Evolutionary conservation across 2,888 invertebrate species (phyloP).

Genomic region (Xylota segnis): DNA sequence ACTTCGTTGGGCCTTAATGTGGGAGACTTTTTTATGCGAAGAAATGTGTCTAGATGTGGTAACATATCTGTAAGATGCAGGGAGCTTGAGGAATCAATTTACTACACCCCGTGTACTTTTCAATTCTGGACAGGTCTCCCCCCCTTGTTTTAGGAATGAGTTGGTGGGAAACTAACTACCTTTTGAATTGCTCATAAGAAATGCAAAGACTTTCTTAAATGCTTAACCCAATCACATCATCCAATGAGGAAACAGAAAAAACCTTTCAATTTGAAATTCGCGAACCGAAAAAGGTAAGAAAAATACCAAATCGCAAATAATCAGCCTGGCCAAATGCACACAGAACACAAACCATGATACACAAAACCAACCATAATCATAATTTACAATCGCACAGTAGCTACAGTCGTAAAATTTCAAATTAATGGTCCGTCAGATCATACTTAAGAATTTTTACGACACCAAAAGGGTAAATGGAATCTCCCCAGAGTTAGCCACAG

Average conservation of each 20-base stretch:
- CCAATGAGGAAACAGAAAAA: background rate
- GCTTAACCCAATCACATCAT: too few species aligned
- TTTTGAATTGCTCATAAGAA: too few species aligned
- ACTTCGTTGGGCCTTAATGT: background rate
- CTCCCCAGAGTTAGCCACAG: slow-evolving; percentile 29
- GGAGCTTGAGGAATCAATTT: too few species aligned
- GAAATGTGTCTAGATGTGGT: too few species aligned
- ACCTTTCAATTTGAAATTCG: background rate
- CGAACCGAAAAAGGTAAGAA: background rate
- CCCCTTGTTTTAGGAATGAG: too few species aligned
- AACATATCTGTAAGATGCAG: too few species aligned
- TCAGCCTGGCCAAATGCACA: slow-evolving; percentile 27
- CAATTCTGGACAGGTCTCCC: too few species aligned
- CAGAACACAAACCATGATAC: slow-evolving; percentile 66
- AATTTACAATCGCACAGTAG: slow-evolving; percentile 83
- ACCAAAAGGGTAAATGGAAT: slow-evolving; percentile 75
- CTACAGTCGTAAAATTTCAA: slow-evolving; percentile 82
- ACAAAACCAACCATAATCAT: slow-evolving; percentile 79
- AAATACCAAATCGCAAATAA: slow-evolving; percentile 25
- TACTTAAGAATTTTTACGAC: slow-evolving; percentile 83
- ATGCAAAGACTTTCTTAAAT: too few species aligned
- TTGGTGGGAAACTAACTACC: too few species aligned
- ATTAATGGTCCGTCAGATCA: slow-evolving; percentile 83
- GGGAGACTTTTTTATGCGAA: too few species aligned
- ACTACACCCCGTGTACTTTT: too few species aligned